Evolutionary conservation across 2,113 vertebrate genomes (phyloP).

Genomic region (Poicephalus gulielmi): DNA sequence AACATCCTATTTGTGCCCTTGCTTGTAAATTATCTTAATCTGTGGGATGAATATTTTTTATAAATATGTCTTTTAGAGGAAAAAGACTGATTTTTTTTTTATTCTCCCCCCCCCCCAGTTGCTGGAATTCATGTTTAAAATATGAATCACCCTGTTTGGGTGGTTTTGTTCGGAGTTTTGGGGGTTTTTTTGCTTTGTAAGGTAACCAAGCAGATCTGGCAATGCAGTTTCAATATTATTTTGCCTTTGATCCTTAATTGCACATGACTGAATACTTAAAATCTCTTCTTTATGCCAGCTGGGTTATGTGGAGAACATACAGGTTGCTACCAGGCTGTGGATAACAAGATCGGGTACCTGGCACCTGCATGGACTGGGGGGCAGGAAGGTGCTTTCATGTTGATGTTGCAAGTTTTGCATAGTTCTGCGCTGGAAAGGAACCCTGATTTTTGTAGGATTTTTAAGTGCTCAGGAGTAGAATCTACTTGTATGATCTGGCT

Average conservation of each 20-base stretch:
- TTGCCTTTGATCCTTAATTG: neutral
- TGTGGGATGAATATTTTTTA: neutral
- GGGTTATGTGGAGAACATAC: neutral
- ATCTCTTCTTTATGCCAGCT: neutral
- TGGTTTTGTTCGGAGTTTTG: neutral
- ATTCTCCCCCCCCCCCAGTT: neutral
- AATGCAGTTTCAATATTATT: neutral
- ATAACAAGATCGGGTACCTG: accelerated
- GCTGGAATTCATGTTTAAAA: neutral
- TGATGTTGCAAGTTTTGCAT: neutral
- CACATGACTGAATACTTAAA: neutral
- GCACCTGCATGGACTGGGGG: neutral
- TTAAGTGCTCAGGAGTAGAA: neutral
- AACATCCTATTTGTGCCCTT: neutral
- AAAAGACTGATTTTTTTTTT: neutral
- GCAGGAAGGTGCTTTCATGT: neutral
- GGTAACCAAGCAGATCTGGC: neutral
- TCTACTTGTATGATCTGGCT: neutral
- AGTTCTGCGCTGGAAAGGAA: neutral
- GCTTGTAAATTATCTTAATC: neutral
- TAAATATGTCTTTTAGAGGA: neutral
- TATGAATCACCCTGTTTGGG: neutral
- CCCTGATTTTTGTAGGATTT: neutral
- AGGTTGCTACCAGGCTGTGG: neutral
- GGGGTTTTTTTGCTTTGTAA: neutral